These are phyloP conservation scores for Wiebesia pumilae DNA, from an alignment of 1,140 invertebrate species.

Conservation along the genomic window DNA sequence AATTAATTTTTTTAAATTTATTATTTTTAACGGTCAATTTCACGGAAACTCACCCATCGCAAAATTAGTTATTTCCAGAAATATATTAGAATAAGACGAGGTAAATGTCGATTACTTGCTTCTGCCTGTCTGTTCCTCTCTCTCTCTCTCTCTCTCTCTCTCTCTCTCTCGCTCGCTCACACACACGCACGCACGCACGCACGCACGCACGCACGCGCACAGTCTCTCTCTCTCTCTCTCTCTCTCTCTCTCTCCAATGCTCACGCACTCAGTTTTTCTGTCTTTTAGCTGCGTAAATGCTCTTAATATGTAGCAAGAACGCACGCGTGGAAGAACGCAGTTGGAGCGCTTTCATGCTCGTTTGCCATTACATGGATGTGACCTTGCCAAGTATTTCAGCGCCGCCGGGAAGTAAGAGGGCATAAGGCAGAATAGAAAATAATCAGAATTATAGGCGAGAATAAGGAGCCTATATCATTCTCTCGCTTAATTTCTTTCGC, in stretches of 20 bases:
- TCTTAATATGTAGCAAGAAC: not conserved
- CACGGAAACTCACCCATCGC: too few species aligned
- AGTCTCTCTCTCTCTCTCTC: not conserved
- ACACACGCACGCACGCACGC: too few species aligned
- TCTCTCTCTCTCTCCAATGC: not conserved
- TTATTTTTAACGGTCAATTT: too few species aligned
- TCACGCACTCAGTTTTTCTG: not conserved
- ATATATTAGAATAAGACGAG: conserved; percentile 29
- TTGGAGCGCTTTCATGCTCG: conserved; percentile 67
- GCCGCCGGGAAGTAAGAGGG: conserved; percentile 55
- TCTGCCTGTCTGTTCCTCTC: too few species aligned
- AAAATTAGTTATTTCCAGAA: conserved; percentile 24
- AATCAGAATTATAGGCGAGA: not conserved
- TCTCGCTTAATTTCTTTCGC: not conserved
- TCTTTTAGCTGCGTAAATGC: not conserved
- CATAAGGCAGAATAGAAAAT: conserved; percentile 21
- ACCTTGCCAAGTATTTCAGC: conserved; percentile 71
- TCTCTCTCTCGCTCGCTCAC: not conserved
- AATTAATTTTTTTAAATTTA: too few species aligned
- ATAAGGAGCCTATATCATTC: conserved; percentile 5
- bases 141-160: not conserved
- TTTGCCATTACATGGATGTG: conserved; percentile 70
- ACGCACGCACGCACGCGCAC: too few species aligned
- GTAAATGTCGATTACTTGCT: too few species aligned
- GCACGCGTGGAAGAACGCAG: conserved; percentile 54